Conservation (phyloP, 2,113 vertebrate species). For the Bombycilla garrulus region DNA sequence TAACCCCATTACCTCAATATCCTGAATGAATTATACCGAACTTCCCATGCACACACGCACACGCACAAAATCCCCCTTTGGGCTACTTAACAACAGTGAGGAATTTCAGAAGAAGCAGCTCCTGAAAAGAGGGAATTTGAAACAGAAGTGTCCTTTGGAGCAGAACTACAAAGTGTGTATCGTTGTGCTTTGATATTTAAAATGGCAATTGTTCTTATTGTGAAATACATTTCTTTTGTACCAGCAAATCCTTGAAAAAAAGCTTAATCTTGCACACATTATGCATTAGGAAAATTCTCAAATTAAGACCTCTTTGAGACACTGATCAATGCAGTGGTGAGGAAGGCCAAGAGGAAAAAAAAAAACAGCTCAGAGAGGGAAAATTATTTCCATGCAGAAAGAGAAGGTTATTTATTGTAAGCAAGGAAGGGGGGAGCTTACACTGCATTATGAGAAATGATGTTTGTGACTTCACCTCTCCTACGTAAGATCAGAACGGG, state of each 20-base stretch:
- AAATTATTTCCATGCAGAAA: background rate
- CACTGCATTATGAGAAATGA: background rate
- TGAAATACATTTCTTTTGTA: background rate
- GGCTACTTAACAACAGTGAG: background rate
- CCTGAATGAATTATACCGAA: conserved; percentile 8
- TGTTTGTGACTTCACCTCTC: background rate
- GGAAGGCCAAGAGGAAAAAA: background rate
- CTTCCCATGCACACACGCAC: background rate
- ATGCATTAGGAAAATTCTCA: background rate
- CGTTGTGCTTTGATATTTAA: background rate
- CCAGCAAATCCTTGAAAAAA: background rate
- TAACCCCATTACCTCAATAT: conserved; percentile 42
- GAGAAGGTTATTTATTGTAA: background rate
- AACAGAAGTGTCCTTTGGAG: conserved; percentile 1
- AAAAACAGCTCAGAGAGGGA: background rate
- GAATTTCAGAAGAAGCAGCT: conserved; percentile 8
- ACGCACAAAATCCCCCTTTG: background rate
- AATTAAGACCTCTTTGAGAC: background rate
- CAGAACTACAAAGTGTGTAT: background rate
- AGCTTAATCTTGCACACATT: background rate
- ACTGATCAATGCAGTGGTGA: background rate
- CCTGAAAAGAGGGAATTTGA: conserved; percentile 10
- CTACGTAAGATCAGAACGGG: background rate
- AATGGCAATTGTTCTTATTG: background rate
- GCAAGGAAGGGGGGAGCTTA: background rate